Evolutionary conservation across 2,797 vertebrate species (phyloP).

Genomic region (Somateria mollissima): DNA sequence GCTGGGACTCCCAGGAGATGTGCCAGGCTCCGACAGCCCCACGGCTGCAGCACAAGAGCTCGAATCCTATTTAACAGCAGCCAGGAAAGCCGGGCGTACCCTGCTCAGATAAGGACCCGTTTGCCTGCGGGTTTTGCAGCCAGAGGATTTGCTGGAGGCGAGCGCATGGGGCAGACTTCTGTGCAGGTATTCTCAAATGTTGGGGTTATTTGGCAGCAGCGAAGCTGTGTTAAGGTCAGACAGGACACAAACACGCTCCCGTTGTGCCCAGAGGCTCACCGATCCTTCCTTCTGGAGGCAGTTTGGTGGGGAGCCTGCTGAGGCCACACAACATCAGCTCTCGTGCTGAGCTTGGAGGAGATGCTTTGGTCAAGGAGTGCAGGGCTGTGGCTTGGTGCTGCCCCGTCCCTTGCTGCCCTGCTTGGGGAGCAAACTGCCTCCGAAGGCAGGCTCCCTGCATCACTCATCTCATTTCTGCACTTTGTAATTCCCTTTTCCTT

Average conservation of each 20-base stretch:
- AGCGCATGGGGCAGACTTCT: background rate
- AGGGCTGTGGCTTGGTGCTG: background rate
- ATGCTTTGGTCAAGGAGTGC: background rate
- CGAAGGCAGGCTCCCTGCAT: background rate
- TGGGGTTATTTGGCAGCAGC: background rate
- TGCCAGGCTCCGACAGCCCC: background rate
- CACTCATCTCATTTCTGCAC: background rate
- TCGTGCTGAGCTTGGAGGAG: background rate
- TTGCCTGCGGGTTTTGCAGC: background rate
- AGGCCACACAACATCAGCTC: background rate
- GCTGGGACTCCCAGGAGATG: background rate
- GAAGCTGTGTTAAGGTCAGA: background rate
- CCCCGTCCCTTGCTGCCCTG: rapidly evolving
- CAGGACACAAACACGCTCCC: background rate
- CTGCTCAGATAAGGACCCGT: background rate
- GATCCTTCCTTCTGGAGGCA: background rate
- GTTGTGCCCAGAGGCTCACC: background rate
- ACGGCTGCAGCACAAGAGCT: background rate
- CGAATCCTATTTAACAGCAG: background rate
- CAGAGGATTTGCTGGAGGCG: background rate
- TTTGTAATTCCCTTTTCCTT: background rate
- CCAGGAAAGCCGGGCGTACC: background rate
- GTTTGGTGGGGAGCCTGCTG: background rate
- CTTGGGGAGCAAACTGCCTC: background rate
- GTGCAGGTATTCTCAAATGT: background rate